Percentiles rank a stretch among this genome's conserved stretches.
These are phyloP conservation scores for Cheiracanthium punctorium DNA, from an alignment of 2,888 invertebrate species.

Conservation along the genomic window DNA sequence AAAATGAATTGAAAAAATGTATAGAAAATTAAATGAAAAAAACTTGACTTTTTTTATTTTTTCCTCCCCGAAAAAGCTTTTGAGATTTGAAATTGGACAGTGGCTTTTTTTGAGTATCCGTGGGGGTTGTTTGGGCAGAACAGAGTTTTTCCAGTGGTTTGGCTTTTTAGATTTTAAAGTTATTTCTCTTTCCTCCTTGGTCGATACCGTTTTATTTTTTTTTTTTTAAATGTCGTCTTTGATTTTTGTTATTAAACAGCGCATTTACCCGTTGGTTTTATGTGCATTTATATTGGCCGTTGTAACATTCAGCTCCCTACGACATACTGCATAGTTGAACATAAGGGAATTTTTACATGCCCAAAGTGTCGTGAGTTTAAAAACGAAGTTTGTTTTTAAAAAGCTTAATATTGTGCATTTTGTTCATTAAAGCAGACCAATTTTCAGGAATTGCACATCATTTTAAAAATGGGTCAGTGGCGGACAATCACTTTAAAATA, in stretches of 20 bases:
- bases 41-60: not conserved
- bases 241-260: not conserved
- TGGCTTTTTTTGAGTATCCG: not conserved
- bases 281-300: too few relatives aligned
- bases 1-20: not conserved
- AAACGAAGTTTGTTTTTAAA: too few relatives aligned
- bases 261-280: too few relatives aligned
- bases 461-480: too few relatives aligned
- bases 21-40: constrained; percentile 8
- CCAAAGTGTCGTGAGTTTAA: too few relatives aligned
- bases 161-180: not conserved
- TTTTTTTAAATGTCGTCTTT: not conserved
- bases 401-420: too few relatives aligned
- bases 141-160: not conserved
- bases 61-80: not conserved
- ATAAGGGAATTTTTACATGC: too few relatives aligned
- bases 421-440: too few relatives aligned
- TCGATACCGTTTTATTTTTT: not conserved
- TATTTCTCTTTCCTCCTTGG: not conserved
- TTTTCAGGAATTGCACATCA: too few relatives aligned
- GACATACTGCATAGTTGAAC: too few relatives aligned
- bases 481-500: too few relatives aligned
- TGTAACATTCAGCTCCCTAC: too few relatives aligned
- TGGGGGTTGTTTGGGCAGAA: not conserved
- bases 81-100: not conserved